phyloP scores from a whole-genome alignment of 2,113 vertebrate genomes.

The Tautogolabrus adspersus region DNA sequence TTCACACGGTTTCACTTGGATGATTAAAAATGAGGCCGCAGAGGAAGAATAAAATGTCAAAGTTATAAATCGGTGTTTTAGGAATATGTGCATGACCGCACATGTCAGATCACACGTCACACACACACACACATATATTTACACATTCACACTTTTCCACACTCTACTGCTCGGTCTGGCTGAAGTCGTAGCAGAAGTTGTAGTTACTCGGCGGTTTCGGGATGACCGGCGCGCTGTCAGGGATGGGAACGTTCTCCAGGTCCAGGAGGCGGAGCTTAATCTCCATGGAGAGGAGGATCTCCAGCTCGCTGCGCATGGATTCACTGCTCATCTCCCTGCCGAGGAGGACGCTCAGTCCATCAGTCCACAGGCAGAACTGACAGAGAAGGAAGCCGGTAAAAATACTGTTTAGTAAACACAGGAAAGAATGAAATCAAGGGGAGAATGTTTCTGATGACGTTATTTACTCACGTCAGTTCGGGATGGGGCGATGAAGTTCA shows the following conservation, averaged over 20 bases:
- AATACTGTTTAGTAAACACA: background rate
- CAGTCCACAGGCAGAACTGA: conserved; percentile 96
- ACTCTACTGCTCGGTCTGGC: conserved; percentile 87
- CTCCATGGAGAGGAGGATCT: conserved; percentile 96
- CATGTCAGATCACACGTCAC: conserved; percentile 21
- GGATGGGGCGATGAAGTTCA: conserved; percentile 94
- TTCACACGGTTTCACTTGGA: conserved; percentile 13
- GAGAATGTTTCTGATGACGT: too few species aligned
- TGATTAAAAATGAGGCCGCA: background rate
- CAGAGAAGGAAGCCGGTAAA: background rate
- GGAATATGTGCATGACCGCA: conserved; percentile 36
- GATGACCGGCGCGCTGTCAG: conserved; percentile 87
- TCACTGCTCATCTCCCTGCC: conserved; percentile 94
- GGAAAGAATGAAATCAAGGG: background rate
- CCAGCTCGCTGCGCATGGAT: conserved; percentile 91
- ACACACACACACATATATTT: conserved; percentile 28
- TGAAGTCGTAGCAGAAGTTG: conserved; percentile 97
- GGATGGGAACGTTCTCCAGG: conserved; percentile 94
- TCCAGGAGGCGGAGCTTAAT: conserved; percentile 96
- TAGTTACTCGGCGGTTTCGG: conserved; percentile 95
- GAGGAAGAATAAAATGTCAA: conserved; percentile 6
- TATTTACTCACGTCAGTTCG: conserved; percentile 89
- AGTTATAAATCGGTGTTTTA: conserved; percentile 34
- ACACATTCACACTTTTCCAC: conserved; percentile 20
- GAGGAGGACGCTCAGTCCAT: conserved; percentile 92